These are phyloP conservation scores for Ancistrus triradiatus DNA, from an alignment of 2,113 vertebrate genomes.

Conservation along the genomic window DNA sequence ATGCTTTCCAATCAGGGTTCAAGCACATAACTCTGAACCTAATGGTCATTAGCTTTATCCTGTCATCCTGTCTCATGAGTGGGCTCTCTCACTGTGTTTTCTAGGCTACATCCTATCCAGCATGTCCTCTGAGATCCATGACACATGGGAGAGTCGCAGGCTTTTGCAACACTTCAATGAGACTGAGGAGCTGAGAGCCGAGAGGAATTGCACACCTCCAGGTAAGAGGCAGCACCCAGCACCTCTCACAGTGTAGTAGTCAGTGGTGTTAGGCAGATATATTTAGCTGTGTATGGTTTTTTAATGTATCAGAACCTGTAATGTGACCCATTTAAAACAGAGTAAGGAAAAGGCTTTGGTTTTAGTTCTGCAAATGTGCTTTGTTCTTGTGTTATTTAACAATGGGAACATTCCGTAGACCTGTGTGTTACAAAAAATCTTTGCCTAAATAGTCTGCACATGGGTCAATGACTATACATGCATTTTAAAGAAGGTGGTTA, in stretches of 20 bases:
- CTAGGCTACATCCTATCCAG: conserved; percentile 69
- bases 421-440: too few relatives aligned
- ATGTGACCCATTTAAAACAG: not conserved
- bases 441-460: too few relatives aligned
- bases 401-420: too few relatives aligned
- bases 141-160: conserved; percentile 76
- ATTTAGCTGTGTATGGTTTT: not conserved
- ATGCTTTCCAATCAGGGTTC: not conserved
- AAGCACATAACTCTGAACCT: not conserved
- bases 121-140: conserved; percentile 54
- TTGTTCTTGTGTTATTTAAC: not conserved
- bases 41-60: not conserved
- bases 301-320: not conserved
- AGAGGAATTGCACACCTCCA: conserved; percentile 92
- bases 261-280: not conserved
- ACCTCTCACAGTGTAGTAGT: not conserved
- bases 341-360: conserved; percentile 1
- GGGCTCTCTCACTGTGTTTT: conserved; percentile 10
- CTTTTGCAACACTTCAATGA: conserved; percentile 74
- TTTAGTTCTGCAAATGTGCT: conserved; percentile 17
- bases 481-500: too few relatives aligned
- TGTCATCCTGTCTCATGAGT: not conserved
- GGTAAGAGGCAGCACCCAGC: conserved; percentile 64
- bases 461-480: too few relatives aligned
- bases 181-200: conserved; percentile 55